Base-by-base conservation (phyloP, 2,888 invertebrate species). In the Dynastes maya region DNA sequence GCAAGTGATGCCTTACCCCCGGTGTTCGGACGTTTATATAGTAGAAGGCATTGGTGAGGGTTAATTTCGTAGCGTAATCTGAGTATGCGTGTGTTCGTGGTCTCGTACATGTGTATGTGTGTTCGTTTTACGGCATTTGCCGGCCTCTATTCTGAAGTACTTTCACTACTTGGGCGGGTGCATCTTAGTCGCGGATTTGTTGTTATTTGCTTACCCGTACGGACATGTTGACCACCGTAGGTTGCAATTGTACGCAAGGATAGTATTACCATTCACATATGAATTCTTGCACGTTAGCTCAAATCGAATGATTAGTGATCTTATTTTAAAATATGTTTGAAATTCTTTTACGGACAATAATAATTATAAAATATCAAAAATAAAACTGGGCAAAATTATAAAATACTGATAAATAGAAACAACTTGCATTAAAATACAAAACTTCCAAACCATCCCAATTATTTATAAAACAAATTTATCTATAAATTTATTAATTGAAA, bases 1-100 rank as follows among this genome's bases (percentile, higher is more conserved):
- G 74, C 80, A 81, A 82, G 80, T 83, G 83, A 83, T 83, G 81
- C 78, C 80, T 80, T 81, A 81, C 82, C 82, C 83, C 82, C 80
- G 70, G 37, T 65, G 70, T 40, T 78, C 77, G 70, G 76, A 76
- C 74, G 80, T 79, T 82, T 83, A 80, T 83, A 83, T 83, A 83
- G 78, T 53, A 68, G 74, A 64, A 16, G 77, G 71, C 63, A 45
- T 71, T 82, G 83, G 82, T 81, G 83, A 82, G 82, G 82, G 82
- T 81, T 82, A 82, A 77, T 80, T 80, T 79, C 2, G 61, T 40
- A 29, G 49, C 45, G 61, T 63, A 58, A 58, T 58, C 22, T 22
- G 22, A 58, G 55, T 58, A 16, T 58, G 55, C 55, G 55, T 58
- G 55, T 58, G 45, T 45, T 45, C 11, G 45, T 45, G 8, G 45